Evolutionary conservation across 2,888 invertebrate genomes (phyloP), one percentile per base, ranked within the genome.

Genomic region (Drosophila putrida): DNA sequence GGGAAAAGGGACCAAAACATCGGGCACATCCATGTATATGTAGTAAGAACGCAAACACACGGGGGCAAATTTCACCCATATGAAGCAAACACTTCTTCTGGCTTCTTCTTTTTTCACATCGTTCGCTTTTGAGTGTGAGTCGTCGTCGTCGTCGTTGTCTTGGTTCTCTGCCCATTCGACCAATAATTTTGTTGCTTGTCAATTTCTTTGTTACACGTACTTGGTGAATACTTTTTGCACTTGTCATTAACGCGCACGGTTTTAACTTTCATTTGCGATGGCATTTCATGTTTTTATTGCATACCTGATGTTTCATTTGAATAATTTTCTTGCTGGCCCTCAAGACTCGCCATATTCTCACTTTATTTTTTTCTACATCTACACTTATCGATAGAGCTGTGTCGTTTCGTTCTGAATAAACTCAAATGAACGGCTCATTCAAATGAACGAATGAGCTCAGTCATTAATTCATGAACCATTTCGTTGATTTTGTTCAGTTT

Each of bases 261-360:
- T 50, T 49, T 1, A 33, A 51, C 33, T 65, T 70, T 65, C 54
- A 58, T 75, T 78, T 75, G 64, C 67, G 20, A 20, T 15, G 43
- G 31, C 28, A 51, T 67, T 58, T 54, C 69, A 73, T 62, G 59
- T 75, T 80, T 87, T 86, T 69, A 78, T 86, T 82, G 83, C 90
- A 82, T 92, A 93, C 93, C 92, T 92, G 91, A 86, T 89, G 85
- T 85, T 87, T 90, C 91, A 90, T 91, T 92, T 86, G 90, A 85
- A 88, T 88, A 90, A 92, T 91, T 92, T 91, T 92, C 90, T 90
- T 92, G 91, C 90, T 93, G 92, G 88, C 92, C 93, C 90, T 91
- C 93, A 91, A 93, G 90, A 92, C 92, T 92, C 93, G 92, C 92
- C 93, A 92, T 93, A 92, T 93, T 93, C 92, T 76, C 76, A 76